phyloP scores from a whole-genome alignment of 2,113 vertebrate genomes.

The Pachyramphus minor region DNA sequence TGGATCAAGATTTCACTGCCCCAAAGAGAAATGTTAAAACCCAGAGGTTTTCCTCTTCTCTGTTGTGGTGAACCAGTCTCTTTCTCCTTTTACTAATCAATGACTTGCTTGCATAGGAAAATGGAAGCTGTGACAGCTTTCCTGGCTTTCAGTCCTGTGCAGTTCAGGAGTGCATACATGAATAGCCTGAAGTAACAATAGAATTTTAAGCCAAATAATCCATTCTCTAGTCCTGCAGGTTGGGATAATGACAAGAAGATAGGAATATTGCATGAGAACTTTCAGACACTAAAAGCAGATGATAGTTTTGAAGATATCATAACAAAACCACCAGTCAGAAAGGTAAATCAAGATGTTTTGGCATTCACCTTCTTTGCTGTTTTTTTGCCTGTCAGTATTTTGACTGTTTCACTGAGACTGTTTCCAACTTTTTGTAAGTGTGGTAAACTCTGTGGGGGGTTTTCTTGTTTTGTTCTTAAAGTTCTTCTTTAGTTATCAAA shows the following conservation, averaged over 20 bases:
- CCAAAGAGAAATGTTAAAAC: not conserved
- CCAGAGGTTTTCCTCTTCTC: not conserved
- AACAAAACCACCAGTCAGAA: constrained; percentile 93
- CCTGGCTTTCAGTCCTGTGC: not conserved
- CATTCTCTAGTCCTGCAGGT: constrained; percentile 86
- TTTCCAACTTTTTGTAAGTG: not conserved
- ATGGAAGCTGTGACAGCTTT: not conserved
- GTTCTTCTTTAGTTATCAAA: not conserved
- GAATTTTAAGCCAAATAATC: constrained; percentile 14
- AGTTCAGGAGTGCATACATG: not conserved
- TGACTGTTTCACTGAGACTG: not conserved
- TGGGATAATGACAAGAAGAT: constrained; percentile 99
- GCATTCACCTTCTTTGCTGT: not conserved
- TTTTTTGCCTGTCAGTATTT: not conserved
- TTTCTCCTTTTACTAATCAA: not conserved
- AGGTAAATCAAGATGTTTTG: constrained; percentile 76
- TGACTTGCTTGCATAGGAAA: not conserved
- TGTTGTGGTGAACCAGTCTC: not conserved
- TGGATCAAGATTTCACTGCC: not conserved
- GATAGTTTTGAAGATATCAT: constrained; percentile 95
- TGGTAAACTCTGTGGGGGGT: not conserved
- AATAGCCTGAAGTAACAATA: not conserved
- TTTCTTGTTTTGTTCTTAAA: not conserved
- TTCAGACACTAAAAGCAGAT: constrained; percentile 91
- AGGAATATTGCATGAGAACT: constrained; percentile 95